Conservation (phyloP, 2,888 invertebrate species). For the Nomada hirtipes region DNA sequence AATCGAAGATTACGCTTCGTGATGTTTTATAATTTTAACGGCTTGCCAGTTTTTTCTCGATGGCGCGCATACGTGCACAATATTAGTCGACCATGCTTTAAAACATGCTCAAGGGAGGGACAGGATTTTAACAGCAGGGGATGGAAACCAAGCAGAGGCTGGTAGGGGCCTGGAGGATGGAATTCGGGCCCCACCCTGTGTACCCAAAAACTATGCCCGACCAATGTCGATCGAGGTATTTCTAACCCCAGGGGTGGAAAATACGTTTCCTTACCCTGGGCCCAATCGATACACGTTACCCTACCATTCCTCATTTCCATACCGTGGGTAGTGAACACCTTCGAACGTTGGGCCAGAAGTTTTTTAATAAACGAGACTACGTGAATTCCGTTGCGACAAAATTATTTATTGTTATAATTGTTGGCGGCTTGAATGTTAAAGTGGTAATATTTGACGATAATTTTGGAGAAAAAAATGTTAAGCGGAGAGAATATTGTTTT, state of each 20-base stretch:
- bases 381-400: too few species aligned
- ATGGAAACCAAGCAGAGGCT: conserved; percentile 44
- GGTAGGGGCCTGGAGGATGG: conserved; percentile 45
- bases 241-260: conserved; percentile 13
- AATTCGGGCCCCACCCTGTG: conserved; percentile 60
- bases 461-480: too few species aligned
- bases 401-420: too few species aligned
- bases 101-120: conserved; percentile 39
- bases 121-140: conserved; percentile 38
- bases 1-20: conserved; percentile 17
- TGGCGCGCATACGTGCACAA: conserved; percentile 49
- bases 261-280: conserved; percentile 18
- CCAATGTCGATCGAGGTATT: conserved; percentile 50
- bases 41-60: conserved; percentile 46
- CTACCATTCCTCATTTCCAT: not conserved
- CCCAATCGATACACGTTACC: not conserved
- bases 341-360: not conserved
- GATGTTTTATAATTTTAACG: conserved; percentile 47
- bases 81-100: conserved; percentile 56
- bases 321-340: not conserved
- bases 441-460: too few species aligned
- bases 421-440: too few species aligned
- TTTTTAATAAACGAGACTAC: too few species aligned
- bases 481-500: too few species aligned
- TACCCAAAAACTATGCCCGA: conserved; percentile 41